Evolutionary conservation across 2,113 vertebrate genomes (phyloP).

Genomic region (Montifringilla adamsi): DNA sequence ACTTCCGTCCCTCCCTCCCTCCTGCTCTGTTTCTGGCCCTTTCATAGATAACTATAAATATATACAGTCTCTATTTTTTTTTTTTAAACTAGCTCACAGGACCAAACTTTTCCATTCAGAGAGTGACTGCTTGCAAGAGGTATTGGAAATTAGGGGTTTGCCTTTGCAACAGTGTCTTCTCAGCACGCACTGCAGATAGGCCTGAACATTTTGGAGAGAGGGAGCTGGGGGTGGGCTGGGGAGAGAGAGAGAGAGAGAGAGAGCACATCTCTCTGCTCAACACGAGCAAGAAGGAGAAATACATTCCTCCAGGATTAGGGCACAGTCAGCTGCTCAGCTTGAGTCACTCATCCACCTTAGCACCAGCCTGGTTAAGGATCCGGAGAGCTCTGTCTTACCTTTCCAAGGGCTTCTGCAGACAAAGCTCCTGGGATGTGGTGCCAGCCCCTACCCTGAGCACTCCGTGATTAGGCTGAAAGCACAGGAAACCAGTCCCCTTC

Average conservation of each 20-base stretch:
- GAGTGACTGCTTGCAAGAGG: slow-evolving; percentile 55
- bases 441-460: neutral
- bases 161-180: slow-evolving; percentile 45
- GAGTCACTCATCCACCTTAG: slow-evolving; percentile 24
- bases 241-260: neutral
- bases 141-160: slow-evolving; percentile 12
- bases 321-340: slow-evolving; percentile 2
- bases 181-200: slow-evolving; percentile 9
- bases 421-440: neutral
- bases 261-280: neutral
- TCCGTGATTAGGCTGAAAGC: neutral
- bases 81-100: slow-evolving; percentile 71
- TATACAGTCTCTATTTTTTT: slow-evolving; percentile 71
- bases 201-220: slow-evolving; percentile 6
- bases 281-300: neutral
- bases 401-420: slow-evolving; percentile 25
- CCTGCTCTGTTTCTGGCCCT: slow-evolving; percentile 7
- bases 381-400: neutral
- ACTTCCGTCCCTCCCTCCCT: neutral
- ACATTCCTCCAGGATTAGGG: slow-evolving; percentile 56
- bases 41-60: slow-evolving; percentile 64
- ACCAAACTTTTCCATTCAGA: slow-evolving; percentile 72
- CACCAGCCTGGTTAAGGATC: slow-evolving; percentile 29
- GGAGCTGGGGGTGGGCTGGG: neutral
- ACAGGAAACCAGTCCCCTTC: neutral